Evolutionary conservation across 2,113 vertebrate genomes (phyloP).

Genomic region (Passer montanus): DNA sequence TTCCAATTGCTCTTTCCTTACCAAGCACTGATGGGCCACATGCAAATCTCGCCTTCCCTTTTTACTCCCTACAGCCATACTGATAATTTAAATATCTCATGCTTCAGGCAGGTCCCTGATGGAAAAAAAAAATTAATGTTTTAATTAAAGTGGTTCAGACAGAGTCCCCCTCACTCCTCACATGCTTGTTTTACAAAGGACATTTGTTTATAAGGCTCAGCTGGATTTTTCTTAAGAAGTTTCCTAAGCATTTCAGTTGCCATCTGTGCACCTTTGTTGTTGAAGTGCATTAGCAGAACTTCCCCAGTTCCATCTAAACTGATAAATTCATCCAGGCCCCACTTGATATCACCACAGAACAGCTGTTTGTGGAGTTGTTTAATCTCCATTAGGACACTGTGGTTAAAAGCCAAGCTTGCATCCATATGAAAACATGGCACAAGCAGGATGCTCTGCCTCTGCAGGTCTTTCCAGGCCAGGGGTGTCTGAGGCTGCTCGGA

Average conservation of each 20-base stretch:
- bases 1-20: neutral
- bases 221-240: slow-evolving; percentile 54
- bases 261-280: slow-evolving; percentile 55
- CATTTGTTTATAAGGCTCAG: slow-evolving; percentile 40
- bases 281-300: slow-evolving; percentile 34
- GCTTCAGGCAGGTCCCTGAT: neutral
- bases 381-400: neutral
- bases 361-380: slow-evolving; percentile 21
- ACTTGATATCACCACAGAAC: neutral
- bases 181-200: neutral
- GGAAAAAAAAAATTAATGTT: neutral
- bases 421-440: neutral
- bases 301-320: neutral
- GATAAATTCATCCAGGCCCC: slow-evolving; percentile 29
- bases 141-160: neutral
- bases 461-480: neutral
- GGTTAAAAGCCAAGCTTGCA: neutral
- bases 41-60: neutral
- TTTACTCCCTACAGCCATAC: neutral
- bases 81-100: neutral
- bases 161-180: neutral
- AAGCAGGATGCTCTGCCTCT: neutral
- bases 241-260: slow-evolving; percentile 42
- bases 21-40: neutral
- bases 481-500: neutral